A percentile compares a stretch with the other conserved stretches of the same genome.
These are phyloP conservation scores for Bambusicola thoracicus DNA, from an alignment of 2,113 vertebrate genomes.

Conservation along the genomic window DNA sequence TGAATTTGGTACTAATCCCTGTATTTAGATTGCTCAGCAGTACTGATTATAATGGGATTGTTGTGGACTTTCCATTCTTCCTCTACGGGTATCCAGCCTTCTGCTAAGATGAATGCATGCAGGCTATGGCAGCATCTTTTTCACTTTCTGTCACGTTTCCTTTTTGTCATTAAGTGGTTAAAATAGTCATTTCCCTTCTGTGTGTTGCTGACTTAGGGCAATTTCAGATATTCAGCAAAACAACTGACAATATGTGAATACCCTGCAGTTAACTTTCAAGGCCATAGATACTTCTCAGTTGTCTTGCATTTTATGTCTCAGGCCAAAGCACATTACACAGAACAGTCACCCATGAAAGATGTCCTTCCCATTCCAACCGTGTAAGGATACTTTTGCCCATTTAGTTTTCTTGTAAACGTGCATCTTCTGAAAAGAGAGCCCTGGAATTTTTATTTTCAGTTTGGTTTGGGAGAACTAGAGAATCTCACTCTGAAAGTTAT, in stretches of 20 bases:
- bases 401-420: neutral
- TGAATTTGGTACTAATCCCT: neutral
- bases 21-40: neutral
- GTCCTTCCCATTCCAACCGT: neutral
- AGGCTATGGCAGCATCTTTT: neutral
- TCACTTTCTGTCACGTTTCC: neutral
- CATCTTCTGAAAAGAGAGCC: neutral
- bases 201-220: neutral
- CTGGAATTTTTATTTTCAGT: neutral
- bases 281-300: neutral
- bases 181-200: neutral
- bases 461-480: neutral
- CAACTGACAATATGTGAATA: neutral
- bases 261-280: neutral
- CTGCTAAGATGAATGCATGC: neutral
- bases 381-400: constrained; percentile 2
- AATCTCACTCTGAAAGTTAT: neutral
- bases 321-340: neutral
- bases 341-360: neutral
- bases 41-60: neutral
- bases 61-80: constrained; percentile 3
- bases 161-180: neutral
- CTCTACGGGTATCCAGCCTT: neutral
- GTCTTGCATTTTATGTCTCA: neutral
- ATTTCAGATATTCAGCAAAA: neutral